phyloP scores from a whole-genome alignment of 53 echinoderm and acorn worm genomes.

The Stichopus horrens region DNA sequence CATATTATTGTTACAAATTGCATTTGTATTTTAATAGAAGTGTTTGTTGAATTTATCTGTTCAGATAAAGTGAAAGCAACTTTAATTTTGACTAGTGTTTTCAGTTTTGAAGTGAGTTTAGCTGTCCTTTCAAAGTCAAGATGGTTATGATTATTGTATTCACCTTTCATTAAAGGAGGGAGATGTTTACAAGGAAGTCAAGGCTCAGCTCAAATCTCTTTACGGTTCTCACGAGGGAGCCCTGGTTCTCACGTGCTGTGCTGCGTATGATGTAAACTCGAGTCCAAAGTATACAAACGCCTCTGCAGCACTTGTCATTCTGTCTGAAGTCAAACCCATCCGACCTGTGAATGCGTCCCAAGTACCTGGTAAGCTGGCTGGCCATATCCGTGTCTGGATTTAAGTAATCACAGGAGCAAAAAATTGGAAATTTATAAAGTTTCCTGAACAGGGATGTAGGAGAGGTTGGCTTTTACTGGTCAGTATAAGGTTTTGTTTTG shows the following conservation, averaged over 20 bases:
- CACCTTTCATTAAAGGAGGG: slow-evolving; percentile 47
- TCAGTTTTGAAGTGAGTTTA: no score
- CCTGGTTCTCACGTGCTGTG: slow-evolving; percentile 80
- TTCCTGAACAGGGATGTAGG: no score
- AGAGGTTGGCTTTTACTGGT: no score
- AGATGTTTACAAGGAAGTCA: slow-evolving; percentile 64
- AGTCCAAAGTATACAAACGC: slow-evolving; percentile 78
- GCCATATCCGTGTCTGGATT: no score
- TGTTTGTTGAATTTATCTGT: neutral
- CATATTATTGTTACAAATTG: no score
- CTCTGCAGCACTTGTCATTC: slow-evolving; percentile 61
- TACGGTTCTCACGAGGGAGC: slow-evolving; percentile 54
- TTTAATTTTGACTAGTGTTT: neutral
- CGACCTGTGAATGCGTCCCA: slow-evolving; percentile 60
- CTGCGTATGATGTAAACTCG: slow-evolving; percentile 70
- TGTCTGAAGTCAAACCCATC: slow-evolving; percentile 59
- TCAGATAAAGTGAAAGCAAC: neutral
- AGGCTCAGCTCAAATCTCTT: slow-evolving; percentile 43
- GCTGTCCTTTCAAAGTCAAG: no score
- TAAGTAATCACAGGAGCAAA: no score
- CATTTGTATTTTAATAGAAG: no score
- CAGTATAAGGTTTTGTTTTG: no score
- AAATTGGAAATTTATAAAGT: no score
- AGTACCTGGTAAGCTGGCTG: slow-evolving; percentile 61
- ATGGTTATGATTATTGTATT: neutral